Percentiles rank a stretch among this genome's conserved stretches.
Conservation (phyloP, 2,797 vertebrate genomes). For the Hoplostethus mediterraneus region DNA sequence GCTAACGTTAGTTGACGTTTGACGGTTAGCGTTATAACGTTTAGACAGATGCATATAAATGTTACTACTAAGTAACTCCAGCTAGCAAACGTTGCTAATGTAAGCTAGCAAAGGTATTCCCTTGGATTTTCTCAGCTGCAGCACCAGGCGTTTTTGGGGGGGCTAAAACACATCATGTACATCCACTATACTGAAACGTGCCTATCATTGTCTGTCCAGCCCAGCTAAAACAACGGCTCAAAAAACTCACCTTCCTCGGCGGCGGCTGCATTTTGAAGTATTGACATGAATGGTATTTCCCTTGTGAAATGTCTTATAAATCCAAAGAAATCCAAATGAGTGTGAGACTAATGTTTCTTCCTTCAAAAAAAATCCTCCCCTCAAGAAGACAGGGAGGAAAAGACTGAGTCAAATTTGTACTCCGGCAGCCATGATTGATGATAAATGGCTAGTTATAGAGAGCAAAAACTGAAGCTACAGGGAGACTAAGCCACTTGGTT, state of each 20-base stretch:
- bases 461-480: slow-evolving; percentile 52
- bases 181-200: slow-evolving; percentile 30
- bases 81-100: slow-evolving; percentile 70
- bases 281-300: slow-evolving; percentile 89
- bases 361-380: slow-evolving; percentile 60
- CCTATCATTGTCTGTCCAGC: slow-evolving; percentile 58
- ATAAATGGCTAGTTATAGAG: slow-evolving; percentile 66
- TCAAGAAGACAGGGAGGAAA: slow-evolving; percentile 69
- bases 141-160: neutral
- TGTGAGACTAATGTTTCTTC: slow-evolving; percentile 50
- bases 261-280: slow-evolving; percentile 96
- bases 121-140: slow-evolving; percentile 13
- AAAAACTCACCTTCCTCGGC: slow-evolving; percentile 94
- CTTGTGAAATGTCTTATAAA: slow-evolving; percentile 78
- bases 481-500: slow-evolving; percentile 57
- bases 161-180: slow-evolving; percentile 16
- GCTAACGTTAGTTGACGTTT: slow-evolving; percentile 65
- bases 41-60: slow-evolving; percentile 61
- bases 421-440: slow-evolving; percentile 85
- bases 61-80: slow-evolving; percentile 48
- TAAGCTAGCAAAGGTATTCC: slow-evolving; percentile 44
- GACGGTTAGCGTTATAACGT: slow-evolving; percentile 42
- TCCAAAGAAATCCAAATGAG: slow-evolving; percentile 73
- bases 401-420: slow-evolving; percentile 75
- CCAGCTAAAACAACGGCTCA: slow-evolving; percentile 60